Evolutionary conservation across 1,140 invertebrate species (phyloP), one percentile per base, ranked within the genome.

Genomic region (Drosophila baimaii): DNA sequence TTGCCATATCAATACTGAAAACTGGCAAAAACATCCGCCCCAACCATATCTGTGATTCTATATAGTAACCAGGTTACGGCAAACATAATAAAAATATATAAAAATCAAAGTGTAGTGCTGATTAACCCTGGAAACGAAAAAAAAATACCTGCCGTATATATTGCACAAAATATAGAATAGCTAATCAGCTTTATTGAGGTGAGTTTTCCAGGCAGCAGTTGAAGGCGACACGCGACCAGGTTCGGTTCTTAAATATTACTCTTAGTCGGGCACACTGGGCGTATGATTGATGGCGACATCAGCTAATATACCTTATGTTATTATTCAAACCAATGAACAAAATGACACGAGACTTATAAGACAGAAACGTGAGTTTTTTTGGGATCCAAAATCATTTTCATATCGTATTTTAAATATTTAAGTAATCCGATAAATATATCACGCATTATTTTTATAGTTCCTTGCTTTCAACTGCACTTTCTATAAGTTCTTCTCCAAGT

Each of bases 31-130:
- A 59, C 70, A 54, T 63, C 58, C 69, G 73, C 46, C 54, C 19
- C 56, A 68, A 79, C 51, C 63, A 41, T 69, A 81, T 77, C 82
- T 86, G 82, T 86, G 81, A 85, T 84, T 69, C 47, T 66, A 81
- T 62, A 85, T 66, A 72, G 64, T 65, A 69, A 13, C 49, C 54
- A 68, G 33, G 55, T 57, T 70, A 25, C 47, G 17, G 33, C 61
- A 17, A 54, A 41, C 19, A 43, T 59, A 64, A 41, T 63, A 43
- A 43, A 29, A 27, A 68, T 46, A 66, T 44, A 44, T 23, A 41
- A 43, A 61, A 62, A 37, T 35, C 66, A 5, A 44, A 61, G 35
- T 51, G 43, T 51, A 54, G 52, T 52, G 71, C 65, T 80, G 70
- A 80, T 80, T 55, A 55, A 49, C 35, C 25, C 47, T 35, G 62